Conservation (phyloP, 2,888 invertebrate genomes). For the Orchestes rusci region DNA sequence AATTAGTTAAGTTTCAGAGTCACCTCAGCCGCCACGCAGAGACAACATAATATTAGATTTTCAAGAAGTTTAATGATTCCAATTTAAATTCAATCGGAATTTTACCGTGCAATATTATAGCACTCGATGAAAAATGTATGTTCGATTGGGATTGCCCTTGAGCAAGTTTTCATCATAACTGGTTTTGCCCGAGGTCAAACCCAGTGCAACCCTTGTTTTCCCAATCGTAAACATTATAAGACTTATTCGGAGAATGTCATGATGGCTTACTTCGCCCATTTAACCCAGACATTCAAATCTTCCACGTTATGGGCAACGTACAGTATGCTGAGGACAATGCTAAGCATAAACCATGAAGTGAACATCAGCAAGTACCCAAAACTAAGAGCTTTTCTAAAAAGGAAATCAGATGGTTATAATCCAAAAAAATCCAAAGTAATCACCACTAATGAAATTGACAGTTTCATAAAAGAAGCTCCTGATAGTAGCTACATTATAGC, state of each 20-base stretch:
- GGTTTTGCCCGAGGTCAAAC: constrained; percentile 22
- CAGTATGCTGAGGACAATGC: constrained; percentile 8
- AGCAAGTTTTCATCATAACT: no score
- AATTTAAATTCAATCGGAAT: no score
- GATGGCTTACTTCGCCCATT: constrained; percentile 25
- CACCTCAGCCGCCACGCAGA: no score
- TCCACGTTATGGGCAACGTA: constrained; percentile 7
- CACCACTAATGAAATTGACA: constrained; percentile 28
- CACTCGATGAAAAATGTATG: no score
- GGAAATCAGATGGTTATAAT: constrained; percentile 27
- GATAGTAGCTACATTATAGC: no score
- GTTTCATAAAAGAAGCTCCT: constrained; percentile 23
- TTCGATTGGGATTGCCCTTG: no score
- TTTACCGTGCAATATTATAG: no score
- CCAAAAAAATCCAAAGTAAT: constrained; percentile 33
- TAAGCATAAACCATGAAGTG: constrained; percentile 9
- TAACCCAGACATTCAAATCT: constrained; percentile 11
- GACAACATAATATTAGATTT: no score
- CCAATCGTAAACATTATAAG: no score
- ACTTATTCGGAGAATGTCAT: constrained; percentile 26
- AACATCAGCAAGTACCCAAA: constrained; percentile 24
- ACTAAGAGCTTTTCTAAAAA: constrained; percentile 28
- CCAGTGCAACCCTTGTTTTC: no score
- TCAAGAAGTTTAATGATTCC: no score
- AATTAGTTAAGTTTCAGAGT: no score